Conservation (phyloP, 1,140 invertebrate species). For the Oreohelix idahoensis region DNA sequence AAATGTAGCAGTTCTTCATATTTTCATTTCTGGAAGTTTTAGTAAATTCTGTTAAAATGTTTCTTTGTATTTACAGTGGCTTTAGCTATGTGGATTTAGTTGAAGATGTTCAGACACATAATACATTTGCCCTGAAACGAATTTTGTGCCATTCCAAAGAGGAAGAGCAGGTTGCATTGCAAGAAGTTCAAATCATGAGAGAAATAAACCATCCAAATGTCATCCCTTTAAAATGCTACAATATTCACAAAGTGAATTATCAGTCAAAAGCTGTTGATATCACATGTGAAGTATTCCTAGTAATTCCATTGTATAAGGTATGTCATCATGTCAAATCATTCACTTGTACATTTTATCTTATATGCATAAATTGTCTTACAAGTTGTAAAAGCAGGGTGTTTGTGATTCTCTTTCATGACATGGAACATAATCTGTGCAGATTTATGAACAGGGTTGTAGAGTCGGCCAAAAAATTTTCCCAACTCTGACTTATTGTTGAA, state of each 20-base stretch:
- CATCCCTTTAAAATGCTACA: conserved; percentile 83
- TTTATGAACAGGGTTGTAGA: too few relatives aligned
- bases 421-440: too few relatives aligned
- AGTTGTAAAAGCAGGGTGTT: too few relatives aligned
- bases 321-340: too few relatives aligned
- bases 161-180: conserved; percentile 82
- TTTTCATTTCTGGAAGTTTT: neutral
- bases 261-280: conserved; percentile 57
- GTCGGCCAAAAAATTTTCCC: too few relatives aligned
- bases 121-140: conserved; percentile 85
- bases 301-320: conserved; percentile 85
- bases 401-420: too few relatives aligned
- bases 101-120: conserved; percentile 81
- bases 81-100: conserved; percentile 88
- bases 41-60: neutral
- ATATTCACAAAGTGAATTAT: conserved; percentile 70
- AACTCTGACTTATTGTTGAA: too few relatives aligned
- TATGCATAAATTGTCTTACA: too few relatives aligned
- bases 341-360: too few relatives aligned
- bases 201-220: conserved; percentile 83
- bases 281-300: conserved; percentile 82
- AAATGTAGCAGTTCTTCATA: too few relatives aligned
- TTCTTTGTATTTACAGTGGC: conserved; percentile 78
- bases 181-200: conserved; percentile 85
- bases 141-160: conserved; percentile 86